Evolutionary conservation across 2,888 invertebrate genomes (phyloP), one percentile per base, ranked within the genome.

Genomic region (Caenorhabditis imperialis): DNA sequence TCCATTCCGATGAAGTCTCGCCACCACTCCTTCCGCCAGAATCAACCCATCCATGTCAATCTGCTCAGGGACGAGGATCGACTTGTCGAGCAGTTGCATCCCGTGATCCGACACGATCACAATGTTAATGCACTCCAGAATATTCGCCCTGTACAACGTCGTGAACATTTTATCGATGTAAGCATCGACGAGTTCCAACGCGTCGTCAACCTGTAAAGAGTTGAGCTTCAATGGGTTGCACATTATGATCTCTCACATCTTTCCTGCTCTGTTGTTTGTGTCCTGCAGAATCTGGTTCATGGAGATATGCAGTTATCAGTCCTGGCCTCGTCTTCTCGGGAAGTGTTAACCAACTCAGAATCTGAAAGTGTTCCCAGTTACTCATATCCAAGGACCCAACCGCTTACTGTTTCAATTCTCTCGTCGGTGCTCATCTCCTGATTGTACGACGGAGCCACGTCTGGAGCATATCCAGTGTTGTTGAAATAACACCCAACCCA

Each of bases 51-150:
- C 23, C n/a, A 77, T 37, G 30, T 81, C 51, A 7, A 82, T 18
- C 20, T 58, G 23, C 12, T 80, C 63, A 33, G 81, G 69, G 33
- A 83, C 65, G 53, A 78, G 77, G 37, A 77, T 37, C 1, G 77
- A 72, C 33, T 79, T 71, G 44, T 81, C 74, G 12, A 84, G 50
- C 18, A 25, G 33, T 69, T 84, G 81, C 84, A 84, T 84, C 75
- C 84, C 85, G 60, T 86, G 86, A 80, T 86, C 86, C 5, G 84
- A 84, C 8, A 85, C 63, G 30, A 86, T 77, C 12, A 81, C 67
- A 14, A 86, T 25, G 65, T 86, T 86, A 33, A 84, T 77, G 42
- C 86, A 86, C 35, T 85, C 84, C 27, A 85, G 58, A n/a, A 86
- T 38, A 1, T 71, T 75, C n/a, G 78, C 67, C 6, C 75, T 60